Conservation (phyloP, 2,888 invertebrate species). For the Agrilus biguttatus region DNA sequence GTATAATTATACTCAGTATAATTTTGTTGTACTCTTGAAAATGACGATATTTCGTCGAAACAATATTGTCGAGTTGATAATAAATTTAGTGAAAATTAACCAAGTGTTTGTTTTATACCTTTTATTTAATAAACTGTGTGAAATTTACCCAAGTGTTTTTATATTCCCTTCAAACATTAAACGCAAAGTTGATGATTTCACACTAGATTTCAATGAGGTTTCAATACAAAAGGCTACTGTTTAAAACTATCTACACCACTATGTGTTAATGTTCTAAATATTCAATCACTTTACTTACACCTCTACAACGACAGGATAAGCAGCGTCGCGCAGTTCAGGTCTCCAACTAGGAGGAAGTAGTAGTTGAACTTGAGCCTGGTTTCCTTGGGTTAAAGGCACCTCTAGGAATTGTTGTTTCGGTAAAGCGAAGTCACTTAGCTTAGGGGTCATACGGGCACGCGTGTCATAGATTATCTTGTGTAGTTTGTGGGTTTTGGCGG, state of each 20-base stretch:
- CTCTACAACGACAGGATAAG: slow-evolving; percentile 78
- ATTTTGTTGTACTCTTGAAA: too few relatives aligned
- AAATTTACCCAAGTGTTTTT: too few relatives aligned
- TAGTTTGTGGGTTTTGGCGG: slow-evolving; percentile 59
- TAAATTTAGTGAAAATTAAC: too few relatives aligned
- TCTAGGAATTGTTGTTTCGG: slow-evolving; percentile 72
- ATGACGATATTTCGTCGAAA: too few relatives aligned
- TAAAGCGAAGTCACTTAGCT: slow-evolving; percentile 63
- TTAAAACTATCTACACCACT: background rate
- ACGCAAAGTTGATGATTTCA: too few relatives aligned
- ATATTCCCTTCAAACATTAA: too few relatives aligned
- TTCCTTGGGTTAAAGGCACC: slow-evolving; percentile 73
- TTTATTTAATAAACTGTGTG: too few relatives aligned
- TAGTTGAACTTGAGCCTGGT: slow-evolving; percentile 75
- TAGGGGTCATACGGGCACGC: slow-evolving; percentile 51
- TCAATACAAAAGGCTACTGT: too few relatives aligned
- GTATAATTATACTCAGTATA: too few relatives aligned
- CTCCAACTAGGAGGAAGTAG: slow-evolving; percentile 80
- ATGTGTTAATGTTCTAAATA: background rate
- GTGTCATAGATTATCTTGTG: slow-evolving; percentile 65
- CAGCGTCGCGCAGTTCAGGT: slow-evolving; percentile 71
- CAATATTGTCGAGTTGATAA: too few relatives aligned
- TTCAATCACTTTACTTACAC: slow-evolving; percentile 42
- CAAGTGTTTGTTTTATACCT: too few relatives aligned
- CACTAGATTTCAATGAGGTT: too few relatives aligned